Base-by-base conservation (phyloP, 2,113 vertebrate genomes). In the Sorex fumeus region DNA sequence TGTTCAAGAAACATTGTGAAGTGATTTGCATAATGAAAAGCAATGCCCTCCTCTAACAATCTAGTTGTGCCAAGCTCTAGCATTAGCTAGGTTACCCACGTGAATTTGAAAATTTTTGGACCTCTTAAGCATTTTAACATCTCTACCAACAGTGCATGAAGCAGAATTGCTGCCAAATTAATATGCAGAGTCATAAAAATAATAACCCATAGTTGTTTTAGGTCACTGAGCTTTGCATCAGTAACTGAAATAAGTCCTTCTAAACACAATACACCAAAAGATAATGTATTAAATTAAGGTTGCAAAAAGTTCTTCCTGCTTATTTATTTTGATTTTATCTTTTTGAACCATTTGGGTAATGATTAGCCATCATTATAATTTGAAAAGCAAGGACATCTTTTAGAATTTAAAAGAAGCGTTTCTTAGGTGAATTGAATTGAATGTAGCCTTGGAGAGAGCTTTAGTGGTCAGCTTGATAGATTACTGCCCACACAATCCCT, bases 401-500 rank as follows among this genome's bases (percentile, higher is more conserved):
- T 57, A 57, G 64, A 87, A 80, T 79, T 91, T 66, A 84, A 90
- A 90, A 75, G 23, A 15, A 77, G 28, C 36, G 70, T 80, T 79
- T 30, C 25, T 87, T 4, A 28, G 45, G 16, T 23, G 2, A 70
- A 84, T 40, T 40, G 3, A 40, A 40, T 62, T 94, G 60, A 21
- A 27, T 32, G 5, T 57, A 74, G 3, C 16, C 0, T 84, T 94
- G 66, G 8, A 8, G 77, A 90, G 34, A 86, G 30, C 18, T 74
- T 83, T 30, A n/a, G 27, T 93, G 36, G 32, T 87, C 43, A 85
- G 1, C 10, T 34, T 84, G 67, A 25, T 53, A 80, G 75, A 76
- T 57, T 18, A 64, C 25, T 76, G 70, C 28, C 28, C 75, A 76
- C 50, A 53, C 3, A 53, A 32, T 40, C 67, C 19, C 23, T 78